Percentiles rank a stretch among this genome's conserved stretches.
phyloP scores from a whole-genome alignment of 2,797 vertebrate species.

The Cossypha polioptera region DNA sequence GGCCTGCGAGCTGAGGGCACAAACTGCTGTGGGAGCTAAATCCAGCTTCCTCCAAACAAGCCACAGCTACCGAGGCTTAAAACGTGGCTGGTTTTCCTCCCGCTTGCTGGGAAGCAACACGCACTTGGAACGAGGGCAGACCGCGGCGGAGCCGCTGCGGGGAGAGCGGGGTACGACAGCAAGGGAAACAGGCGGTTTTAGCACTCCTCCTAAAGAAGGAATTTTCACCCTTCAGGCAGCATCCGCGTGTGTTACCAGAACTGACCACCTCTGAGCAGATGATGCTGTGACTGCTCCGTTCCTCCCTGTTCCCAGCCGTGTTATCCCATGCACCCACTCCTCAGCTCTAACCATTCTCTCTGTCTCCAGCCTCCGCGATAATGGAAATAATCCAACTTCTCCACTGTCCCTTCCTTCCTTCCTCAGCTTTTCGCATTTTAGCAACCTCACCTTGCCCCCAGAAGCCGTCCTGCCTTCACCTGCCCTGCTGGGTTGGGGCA shows the following conservation, averaged over 20 bases:
- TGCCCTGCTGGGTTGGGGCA: neutral
- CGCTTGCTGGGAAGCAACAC: neutral
- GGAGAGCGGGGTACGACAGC: neutral
- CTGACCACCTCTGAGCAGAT: neutral
- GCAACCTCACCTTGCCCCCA: neutral
- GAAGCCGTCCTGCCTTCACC: neutral
- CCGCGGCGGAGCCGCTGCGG: rapidly evolving
- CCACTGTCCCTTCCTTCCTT: neutral
- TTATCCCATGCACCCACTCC: neutral
- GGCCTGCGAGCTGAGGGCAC: neutral
- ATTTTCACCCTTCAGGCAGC: neutral
- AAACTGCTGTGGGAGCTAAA: neutral
- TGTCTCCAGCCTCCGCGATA: neutral
- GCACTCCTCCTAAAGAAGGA: neutral
- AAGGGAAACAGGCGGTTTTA: neutral
- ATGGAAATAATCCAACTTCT: neutral
- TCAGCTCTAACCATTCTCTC: neutral
- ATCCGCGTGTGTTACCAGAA: neutral
- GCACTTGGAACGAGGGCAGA: neutral
- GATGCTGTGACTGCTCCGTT: neutral
- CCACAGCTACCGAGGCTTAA: neutral
- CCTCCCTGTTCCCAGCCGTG: neutral
- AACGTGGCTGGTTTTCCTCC: neutral
- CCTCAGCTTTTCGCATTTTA: neutral
- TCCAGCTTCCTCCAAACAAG: neutral